A percentile compares a stretch with the other conserved stretches of the same genome.
Evolutionary conservation across 2,888 invertebrate genomes (phyloP).

Genomic region (Sclerodermus sp.): DNA sequence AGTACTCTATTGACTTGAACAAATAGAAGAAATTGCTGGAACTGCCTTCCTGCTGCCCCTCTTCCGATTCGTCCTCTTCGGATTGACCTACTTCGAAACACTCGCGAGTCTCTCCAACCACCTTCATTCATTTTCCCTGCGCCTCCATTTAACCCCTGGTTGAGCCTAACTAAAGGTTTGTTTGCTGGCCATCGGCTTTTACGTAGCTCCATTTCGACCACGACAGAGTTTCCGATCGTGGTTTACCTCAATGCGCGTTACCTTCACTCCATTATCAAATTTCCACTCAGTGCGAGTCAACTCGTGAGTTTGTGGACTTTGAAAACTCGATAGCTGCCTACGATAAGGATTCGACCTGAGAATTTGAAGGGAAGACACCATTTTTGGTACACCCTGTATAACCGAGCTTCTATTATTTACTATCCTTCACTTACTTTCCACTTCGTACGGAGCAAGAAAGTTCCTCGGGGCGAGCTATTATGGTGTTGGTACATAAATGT

Average conservation of each 20-base stretch:
- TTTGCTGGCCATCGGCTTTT: background rate
- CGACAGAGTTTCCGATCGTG: constrained; percentile 44
- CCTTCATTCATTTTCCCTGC: constrained; percentile 4
- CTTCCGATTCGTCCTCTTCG: constrained; percentile 11
- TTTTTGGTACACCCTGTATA: too few species aligned
- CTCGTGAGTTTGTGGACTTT: too few species aligned
- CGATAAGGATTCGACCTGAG: too few species aligned
- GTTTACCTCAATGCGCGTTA: constrained; percentile 42
- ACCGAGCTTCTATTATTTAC: too few species aligned
- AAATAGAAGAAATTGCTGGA: background rate
- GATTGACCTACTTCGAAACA: constrained; percentile 39
- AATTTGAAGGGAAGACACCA: too few species aligned
- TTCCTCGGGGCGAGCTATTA: too few species aligned
- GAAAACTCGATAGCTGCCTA: too few species aligned
- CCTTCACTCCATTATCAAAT: background rate
- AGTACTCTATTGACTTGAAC: constrained; percentile 5
- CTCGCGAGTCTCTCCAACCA: constrained; percentile 18
- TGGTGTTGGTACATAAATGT: too few species aligned
- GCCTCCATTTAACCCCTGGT: constrained; percentile 8
- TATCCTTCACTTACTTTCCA: too few species aligned
- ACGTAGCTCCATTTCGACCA: constrained; percentile 31
- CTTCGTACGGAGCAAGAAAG: too few species aligned
- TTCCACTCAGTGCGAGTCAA: too few species aligned
- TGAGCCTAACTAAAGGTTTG: background rate
- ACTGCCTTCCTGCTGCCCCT: background rate